Conservation (phyloP, 2,888 invertebrate species). For the Caenorhabditis becei region DNA sequence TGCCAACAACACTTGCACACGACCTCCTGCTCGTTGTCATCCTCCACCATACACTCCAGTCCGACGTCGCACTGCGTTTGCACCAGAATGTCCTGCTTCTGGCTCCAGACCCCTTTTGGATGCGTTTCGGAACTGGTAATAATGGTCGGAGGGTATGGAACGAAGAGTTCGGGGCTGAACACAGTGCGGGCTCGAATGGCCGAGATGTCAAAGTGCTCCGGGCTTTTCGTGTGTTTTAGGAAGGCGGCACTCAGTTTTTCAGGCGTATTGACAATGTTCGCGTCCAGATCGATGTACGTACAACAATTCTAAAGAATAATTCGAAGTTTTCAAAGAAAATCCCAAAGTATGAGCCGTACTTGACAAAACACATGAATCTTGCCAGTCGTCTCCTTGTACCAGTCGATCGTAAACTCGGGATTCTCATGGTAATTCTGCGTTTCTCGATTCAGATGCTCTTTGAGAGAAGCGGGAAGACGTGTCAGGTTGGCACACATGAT, state of each 20-base stretch:
- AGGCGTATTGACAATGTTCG: conserved; percentile 11
- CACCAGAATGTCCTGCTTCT: conserved; percentile 9
- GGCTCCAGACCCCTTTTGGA: conserved; percentile 28
- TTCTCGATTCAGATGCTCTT: conserved; percentile 7
- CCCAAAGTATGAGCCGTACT: background rate
- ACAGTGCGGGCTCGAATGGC: conserved; percentile 16
- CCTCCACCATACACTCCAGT: conserved; percentile 68
- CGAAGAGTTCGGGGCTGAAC: conserved; percentile 30
- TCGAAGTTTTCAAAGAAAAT: background rate
- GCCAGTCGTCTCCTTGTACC: conserved; percentile 26
- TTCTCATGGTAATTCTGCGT: conserved; percentile 19
- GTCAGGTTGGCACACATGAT: background rate
- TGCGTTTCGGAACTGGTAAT: background rate
- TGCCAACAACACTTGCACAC: conserved; percentile 65
- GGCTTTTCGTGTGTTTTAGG: conserved; percentile 19
- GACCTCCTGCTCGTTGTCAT: conserved; percentile 60
- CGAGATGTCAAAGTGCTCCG: conserved; percentile 24
- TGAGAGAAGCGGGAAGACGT: conserved; percentile 14
- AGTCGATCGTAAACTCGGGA: background rate
- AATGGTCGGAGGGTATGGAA: conserved; percentile 41
- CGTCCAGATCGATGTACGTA: conserved; percentile 29
- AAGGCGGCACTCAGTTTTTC: conserved; percentile 18
- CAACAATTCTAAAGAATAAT: conserved; percentile 1
- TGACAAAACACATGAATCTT: conserved; percentile 36
- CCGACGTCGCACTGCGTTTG: conserved; percentile 72